Base-by-base conservation (phyloP, 2,888 invertebrate species). In the Phragmatobia fuliginosa region DNA sequence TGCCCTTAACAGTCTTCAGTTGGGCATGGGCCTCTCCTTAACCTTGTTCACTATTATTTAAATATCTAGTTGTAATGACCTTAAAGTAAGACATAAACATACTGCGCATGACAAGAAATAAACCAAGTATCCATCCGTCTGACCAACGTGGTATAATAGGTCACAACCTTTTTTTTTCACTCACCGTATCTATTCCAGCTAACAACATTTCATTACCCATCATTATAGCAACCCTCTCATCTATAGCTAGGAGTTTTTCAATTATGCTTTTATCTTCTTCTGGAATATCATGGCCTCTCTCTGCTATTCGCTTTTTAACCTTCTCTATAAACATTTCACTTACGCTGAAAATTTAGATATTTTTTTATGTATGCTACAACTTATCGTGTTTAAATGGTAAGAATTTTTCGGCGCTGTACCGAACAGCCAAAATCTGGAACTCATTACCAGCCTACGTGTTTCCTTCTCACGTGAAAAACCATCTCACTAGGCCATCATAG, bases 171-270 rank as follows among this genome's bases (percentile, higher is more conserved):
- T n/a, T n/a, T n/a, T n/a, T n/a, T n/a, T n/a, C 28, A n/a, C 80
- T 92, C 90, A 98, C 97, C 67, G 97, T 97, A 85, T 97, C 97
- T 56, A 97, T 95, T 69, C 97, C 97, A 61, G 97, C 97, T 62
- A 96, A 90, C 36, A 97, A 83, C 96, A 97, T 96, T 86, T 97
- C 97, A 78, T 96, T 94, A 0, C 96, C 96, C 96, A 97, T 97
- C 78, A 96, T 95, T 33, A 96, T 84, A 0, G 97, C 97, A 18
- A 96, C 95, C 82, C 93, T 94, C 71, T 96, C 95, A 82, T 97
- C 96, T 31, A 96, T 94, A 10, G 93, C 94, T n/a, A 96, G 86
- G 36, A 97, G 85, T 80, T 96, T 96, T 86, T 97, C 96, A 71
- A 97, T 89, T 31, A 97, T 94, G 84, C 97, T 97, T 72, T 94